Evolutionary conservation across 2,797 vertebrate genomes (phyloP).

Genomic region (Cynodonichthys magdalenae): DNA sequence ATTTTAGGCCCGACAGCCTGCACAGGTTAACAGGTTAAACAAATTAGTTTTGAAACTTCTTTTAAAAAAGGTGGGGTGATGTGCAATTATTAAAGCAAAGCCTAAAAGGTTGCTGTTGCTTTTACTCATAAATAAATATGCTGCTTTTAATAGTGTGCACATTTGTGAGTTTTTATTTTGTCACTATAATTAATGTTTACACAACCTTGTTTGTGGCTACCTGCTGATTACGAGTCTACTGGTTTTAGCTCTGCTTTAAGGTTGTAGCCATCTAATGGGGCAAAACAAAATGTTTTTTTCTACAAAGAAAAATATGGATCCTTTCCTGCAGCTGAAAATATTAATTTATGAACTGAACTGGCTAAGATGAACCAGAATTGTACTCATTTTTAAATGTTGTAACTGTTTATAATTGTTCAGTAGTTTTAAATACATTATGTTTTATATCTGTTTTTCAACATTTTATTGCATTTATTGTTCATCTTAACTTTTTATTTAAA

Average conservation of each 20-base stretch:
- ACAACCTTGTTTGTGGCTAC: neutral
- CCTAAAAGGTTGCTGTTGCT: conserved; percentile 46
- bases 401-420: too few relatives aligned
- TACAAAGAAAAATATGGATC: neutral
- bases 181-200: neutral
- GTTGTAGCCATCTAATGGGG: neutral
- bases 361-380: too few relatives aligned
- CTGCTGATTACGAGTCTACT: conserved; percentile 3
- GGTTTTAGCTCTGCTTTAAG: conserved; percentile 5
- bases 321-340: neutral
- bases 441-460: too few relatives aligned
- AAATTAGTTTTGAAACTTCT: too few relatives aligned
- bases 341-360: too few relatives aligned
- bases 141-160: conserved; percentile 8
- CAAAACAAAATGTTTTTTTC: neutral
- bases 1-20: too few relatives aligned
- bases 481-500: too few relatives aligned
- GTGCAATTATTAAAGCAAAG: conserved; percentile 17
- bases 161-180: conserved; percentile 3
- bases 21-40: too few relatives aligned
- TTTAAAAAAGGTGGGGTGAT: neutral
- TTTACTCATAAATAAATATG: conserved; percentile 15
- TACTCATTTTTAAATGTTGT: too few relatives aligned
- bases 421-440: too few relatives aligned
- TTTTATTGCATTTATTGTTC: too few relatives aligned